phyloP scores from a whole-genome alignment of 2,888 invertebrate species.

The Thalpophila matura region DNA sequence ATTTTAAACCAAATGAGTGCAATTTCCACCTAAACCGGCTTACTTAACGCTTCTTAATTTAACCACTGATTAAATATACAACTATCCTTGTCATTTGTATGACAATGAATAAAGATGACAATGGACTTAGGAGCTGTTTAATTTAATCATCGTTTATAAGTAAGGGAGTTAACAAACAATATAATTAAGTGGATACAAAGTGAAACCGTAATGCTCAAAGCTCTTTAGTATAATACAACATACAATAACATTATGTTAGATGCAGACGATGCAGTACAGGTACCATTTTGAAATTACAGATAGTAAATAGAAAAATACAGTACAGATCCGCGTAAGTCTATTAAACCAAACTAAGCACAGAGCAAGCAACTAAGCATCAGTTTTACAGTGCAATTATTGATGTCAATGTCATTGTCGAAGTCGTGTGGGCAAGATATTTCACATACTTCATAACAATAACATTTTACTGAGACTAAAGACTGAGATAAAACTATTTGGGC shows the following conservation, averaged over 20 bases:
- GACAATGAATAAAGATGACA: no score
- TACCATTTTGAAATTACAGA: not conserved
- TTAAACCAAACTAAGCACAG: not conserved
- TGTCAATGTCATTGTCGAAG: not conserved
- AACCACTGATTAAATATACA: no score
- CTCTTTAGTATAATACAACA: conserved; percentile 50
- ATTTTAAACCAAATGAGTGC: conserved; percentile 24
- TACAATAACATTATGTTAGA: conserved; percentile 26
- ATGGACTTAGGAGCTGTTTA: no score
- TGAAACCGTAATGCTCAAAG: conserved; percentile 48
- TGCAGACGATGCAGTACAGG: conserved; percentile 50
- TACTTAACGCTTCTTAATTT: no score
- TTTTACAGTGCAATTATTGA: not conserved
- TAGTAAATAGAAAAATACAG: not conserved
- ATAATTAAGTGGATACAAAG: conserved; percentile 35
- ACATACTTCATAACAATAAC: no score
- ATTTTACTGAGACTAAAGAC: not conserved
- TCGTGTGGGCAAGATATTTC: no score
- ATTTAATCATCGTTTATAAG: no score
- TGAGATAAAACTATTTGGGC: not conserved
- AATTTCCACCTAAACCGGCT: no score
- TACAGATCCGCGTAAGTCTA: not conserved
- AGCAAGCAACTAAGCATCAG: no score
- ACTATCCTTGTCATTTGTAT: no score
- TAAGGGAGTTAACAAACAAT: conserved; percentile 2